Base-by-base conservation (phyloP, 2,797 vertebrate species). In the Diplodus sargus region DNA sequence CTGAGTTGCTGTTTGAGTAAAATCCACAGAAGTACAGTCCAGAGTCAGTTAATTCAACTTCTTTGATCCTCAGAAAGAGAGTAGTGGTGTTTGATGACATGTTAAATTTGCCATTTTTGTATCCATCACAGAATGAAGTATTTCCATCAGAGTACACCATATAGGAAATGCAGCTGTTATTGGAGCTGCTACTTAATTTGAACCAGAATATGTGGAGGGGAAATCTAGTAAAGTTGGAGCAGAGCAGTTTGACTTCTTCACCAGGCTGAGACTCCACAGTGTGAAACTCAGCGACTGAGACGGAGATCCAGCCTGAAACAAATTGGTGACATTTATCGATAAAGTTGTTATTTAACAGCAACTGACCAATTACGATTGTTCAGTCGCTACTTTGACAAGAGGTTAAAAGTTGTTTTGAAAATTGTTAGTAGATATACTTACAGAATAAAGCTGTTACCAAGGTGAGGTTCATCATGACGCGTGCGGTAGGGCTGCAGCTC, bases 1-100 rank as follows among this genome's bases (percentile, higher is more conserved):
- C 42, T 18, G 30, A 0, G 0, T 54, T 25, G 1, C 4, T 1
- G 0, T 2, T 0, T 11, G 5, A 0, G 0, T 39, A 1, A 30
- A 61, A 20, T 39, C 85, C 87, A 77, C 84, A 90, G 70, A 83
- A 86, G 74, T 84, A 90, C 12, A 85, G 53, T 18, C 87, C 85
- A 52, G 77, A 74, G 70, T 90, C 85, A 56, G 70, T 59, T 1
- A 18, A 22, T 56, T 66, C 42, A 43, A 79, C 66, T 8, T 22
- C 30, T 17, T 52, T 48, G 13, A 78, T 54, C 0, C 4, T 63
- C 15, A 90, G 76, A 62, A 84, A 81, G 28, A 83, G 1, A 34
- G 23, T 23, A 43, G 83, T 48, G 68, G n/a, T 57, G 34, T 78
- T 75, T 17, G 56, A 39, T 3, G 12, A 60, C 72, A 74, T 70